Percentiles rank a stretch among this genome's conserved stretches.
These are phyloP conservation scores for Enteromius radiatus DNA, from an alignment of 2,797 vertebrate genomes.

Conservation along the genomic window DNA sequence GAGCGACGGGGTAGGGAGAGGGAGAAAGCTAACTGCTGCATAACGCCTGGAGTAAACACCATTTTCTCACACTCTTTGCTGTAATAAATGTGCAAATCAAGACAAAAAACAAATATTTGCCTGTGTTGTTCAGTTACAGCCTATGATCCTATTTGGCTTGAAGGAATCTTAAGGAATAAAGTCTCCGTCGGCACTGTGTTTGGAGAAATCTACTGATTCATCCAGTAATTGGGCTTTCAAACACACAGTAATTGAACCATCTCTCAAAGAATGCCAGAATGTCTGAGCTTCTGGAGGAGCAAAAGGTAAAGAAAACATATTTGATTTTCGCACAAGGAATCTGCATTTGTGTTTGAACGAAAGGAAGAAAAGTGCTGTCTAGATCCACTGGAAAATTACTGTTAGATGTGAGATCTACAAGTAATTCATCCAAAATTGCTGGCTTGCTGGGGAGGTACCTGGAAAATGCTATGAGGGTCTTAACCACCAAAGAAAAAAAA, in stretches of 20 bases:
- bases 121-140: not conserved
- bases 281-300: not conserved
- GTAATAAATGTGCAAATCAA: conserved; percentile 34
- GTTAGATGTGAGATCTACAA: not conserved
- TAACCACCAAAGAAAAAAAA: not conserved
- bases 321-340: not conserved
- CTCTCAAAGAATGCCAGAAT: not conserved
- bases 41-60: conserved; percentile 12
- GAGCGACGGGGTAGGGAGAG: not conserved
- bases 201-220: not conserved
- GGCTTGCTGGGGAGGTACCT: not conserved
- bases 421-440: not conserved
- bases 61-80: conserved; percentile 4
- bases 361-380: not conserved
- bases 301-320: not conserved
- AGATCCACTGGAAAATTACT: not conserved
- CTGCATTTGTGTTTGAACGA: not conserved
- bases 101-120: conserved; percentile 41
- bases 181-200: not conserved
- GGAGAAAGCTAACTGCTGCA: conserved; percentile 24
- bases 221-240: conserved; percentile 19
- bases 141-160: conserved; percentile 30
- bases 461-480: not conserved
- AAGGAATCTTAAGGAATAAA: conserved; percentile 19
- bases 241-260: not conserved